Evolutionary conservation across 1,140 invertebrate genomes (phyloP).

Genomic region (Leguminivora glycinivorella): DNA sequence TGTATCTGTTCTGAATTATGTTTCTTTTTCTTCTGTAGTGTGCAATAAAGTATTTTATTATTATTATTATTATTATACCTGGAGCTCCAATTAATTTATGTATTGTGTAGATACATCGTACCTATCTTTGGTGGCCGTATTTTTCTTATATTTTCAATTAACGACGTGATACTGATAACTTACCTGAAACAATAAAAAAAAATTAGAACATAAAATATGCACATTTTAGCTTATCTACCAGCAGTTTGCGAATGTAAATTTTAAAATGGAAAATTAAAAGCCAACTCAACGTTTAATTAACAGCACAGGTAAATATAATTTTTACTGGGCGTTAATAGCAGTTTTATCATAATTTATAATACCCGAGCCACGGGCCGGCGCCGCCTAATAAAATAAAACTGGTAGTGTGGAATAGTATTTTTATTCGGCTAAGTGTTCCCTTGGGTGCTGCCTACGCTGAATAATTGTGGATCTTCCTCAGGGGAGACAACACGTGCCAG

Average conservation of each 20-base stretch:
- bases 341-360: neutral
- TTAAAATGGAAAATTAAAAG: too few species aligned
- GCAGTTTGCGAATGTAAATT: too few species aligned
- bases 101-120: too few species aligned
- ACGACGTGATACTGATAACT: neutral
- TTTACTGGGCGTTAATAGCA: neutral
- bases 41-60: too few species aligned
- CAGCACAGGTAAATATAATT: neutral
- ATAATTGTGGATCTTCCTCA: neutral
- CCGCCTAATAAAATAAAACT: neutral
- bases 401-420: neutral
- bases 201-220: neutral
- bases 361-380: neutral
- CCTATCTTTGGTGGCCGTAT: neutral
- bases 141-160: too few species aligned
- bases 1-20: too few species aligned
- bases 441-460: neutral
- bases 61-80: too few species aligned
- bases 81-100: neutral
- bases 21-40: too few species aligned
- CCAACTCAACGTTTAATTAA: too few species aligned
- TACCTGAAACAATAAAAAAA: neutral
- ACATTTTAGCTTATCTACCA: too few species aligned
- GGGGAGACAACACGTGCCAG: neutral
- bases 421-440: conserved; percentile 1